These are phyloP conservation scores for Nematostella vectensis DNA, from an alignment of 92 coral and sea anemone species.

Conservation along the genomic window DNA sequence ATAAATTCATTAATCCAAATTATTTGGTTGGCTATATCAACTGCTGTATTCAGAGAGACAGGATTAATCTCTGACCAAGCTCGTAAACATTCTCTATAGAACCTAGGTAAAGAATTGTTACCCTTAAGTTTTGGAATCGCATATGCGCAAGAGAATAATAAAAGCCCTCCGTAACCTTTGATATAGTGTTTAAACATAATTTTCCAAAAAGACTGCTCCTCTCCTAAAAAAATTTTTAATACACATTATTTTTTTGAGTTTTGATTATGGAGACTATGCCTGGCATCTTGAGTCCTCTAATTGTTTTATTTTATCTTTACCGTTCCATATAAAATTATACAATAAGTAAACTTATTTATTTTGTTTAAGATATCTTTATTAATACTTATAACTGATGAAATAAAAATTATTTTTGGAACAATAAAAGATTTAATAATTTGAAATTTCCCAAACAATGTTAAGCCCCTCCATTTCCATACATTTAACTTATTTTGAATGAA, in stretches of 20 bases:
- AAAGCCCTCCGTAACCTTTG: not conserved
- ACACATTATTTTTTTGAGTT: slow-evolving; percentile 32
- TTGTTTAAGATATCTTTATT: slow-evolving; percentile 9
- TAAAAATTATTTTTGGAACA: slow-evolving; percentile 14
- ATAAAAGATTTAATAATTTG: too few species aligned
- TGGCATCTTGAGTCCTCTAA: slow-evolving; percentile 29
- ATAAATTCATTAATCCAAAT: not conserved
- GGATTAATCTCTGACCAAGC: not conserved
- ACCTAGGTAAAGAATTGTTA: not conserved
- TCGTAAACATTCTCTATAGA: not conserved
- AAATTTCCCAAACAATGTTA: too few species aligned
- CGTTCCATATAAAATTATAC: slow-evolving; percentile 34
- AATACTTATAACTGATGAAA: slow-evolving; percentile 14
- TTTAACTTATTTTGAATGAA: too few species aligned
- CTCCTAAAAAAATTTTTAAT: slow-evolving; percentile 15
- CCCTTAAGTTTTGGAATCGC: not conserved
- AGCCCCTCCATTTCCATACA: too few species aligned
- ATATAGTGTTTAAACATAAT: not conserved
- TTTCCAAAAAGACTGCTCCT: not conserved
- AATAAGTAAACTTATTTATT: slow-evolving; percentile 23
- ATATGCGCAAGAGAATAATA: not conserved
- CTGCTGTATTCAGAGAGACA: not conserved
- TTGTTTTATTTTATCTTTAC: slow-evolving; percentile 31
- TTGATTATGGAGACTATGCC: slow-evolving; percentile 11
- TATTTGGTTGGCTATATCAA: not conserved